phyloP scores from a whole-genome alignment of 2,888 invertebrate species.

The Caenorhabditis sp. region DNA sequence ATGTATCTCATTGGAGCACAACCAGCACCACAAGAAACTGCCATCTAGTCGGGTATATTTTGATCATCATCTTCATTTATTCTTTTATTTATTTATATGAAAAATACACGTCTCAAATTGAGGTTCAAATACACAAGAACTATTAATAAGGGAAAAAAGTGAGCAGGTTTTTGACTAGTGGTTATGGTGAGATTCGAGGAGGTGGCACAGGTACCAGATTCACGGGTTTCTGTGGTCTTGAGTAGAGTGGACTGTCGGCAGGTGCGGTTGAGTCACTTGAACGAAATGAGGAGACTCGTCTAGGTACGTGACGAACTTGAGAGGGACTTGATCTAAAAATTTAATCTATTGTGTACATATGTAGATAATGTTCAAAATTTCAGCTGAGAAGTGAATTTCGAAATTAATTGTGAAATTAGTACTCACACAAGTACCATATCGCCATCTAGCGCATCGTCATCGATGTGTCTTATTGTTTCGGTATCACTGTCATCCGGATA shows the following conservation, averaged over 20 bases:
- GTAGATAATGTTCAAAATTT: too few species aligned
- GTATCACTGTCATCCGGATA: constrained; percentile 21
- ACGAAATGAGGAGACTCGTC: constrained; percentile 35
- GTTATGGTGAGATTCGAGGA: constrained; percentile 16
- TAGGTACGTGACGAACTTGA: constrained; percentile 23
- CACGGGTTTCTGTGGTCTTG: constrained; percentile 6
- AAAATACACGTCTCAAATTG: too few species aligned
- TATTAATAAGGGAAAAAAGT: background rate
- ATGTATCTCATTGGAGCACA: constrained; percentile 4
- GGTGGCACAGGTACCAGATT: constrained; percentile 25
- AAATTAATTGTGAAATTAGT: too few species aligned
- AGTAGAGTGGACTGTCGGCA: constrained; percentile 32
- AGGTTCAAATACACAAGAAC: background rate
- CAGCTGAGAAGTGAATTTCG: too few species aligned
- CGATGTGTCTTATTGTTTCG: constrained; percentile 41
- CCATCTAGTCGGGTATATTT: background rate
- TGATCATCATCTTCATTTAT: too few species aligned
- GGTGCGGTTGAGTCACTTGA: constrained; percentile 34
- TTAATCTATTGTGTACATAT: background rate
- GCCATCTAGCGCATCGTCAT: constrained; percentile 27
- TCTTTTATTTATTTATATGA: too few species aligned
- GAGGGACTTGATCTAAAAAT: constrained; percentile 27
- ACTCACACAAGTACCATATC: constrained; percentile 41
- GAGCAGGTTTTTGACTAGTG: background rate
- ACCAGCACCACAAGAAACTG: background rate